These are phyloP conservation scores for Pediacus dermestoides DNA, from an alignment of 2,888 invertebrate species.

Conservation along the genomic window DNA sequence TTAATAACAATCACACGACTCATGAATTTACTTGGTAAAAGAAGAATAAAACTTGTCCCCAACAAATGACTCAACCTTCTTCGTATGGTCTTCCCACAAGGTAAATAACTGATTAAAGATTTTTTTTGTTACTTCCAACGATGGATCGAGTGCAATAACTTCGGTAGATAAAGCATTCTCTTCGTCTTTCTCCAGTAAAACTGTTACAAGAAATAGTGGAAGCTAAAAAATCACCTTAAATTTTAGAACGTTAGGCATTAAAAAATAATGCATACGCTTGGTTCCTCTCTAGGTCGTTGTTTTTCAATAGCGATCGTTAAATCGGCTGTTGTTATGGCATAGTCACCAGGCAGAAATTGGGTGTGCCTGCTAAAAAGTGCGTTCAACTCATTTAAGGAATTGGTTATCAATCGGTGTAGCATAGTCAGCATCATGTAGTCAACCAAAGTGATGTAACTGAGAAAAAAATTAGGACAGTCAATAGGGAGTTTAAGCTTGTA, in stretches of 20 bases:
- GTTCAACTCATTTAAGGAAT: conserved; percentile 60
- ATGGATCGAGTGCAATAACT: conserved; percentile 59
- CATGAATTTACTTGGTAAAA: conserved; percentile 65
- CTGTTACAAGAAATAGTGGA: conserved; percentile 62
- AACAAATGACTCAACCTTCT: conserved; percentile 67
- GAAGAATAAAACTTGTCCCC: conserved; percentile 66
- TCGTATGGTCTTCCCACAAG: conserved; percentile 66
- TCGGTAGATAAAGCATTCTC: too few relatives aligned
- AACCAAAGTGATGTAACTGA: conserved; percentile 66
- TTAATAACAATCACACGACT: too few relatives aligned
- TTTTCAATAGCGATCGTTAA: conserved; percentile 52
- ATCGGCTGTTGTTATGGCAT: conserved; percentile 44
- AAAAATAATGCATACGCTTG: conserved; percentile 34
- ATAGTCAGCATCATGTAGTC: conserved; percentile 71
- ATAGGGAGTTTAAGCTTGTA: too few relatives aligned
- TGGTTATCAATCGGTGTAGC: conserved; percentile 62
- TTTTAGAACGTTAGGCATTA: neutral
- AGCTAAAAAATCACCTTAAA: conserved; percentile 49
- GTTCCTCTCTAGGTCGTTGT: conserved; percentile 48
- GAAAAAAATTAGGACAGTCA: conserved; percentile 31
- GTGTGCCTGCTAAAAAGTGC: conserved; percentile 56
- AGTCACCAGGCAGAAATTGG: conserved; percentile 51
- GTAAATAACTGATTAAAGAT: conserved; percentile 60
- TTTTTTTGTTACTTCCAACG: conserved; percentile 56
- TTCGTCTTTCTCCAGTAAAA: conserved; percentile 44